Conservation (phyloP, 2,113 vertebrate species). For the Ellobius talpinus region DNA sequence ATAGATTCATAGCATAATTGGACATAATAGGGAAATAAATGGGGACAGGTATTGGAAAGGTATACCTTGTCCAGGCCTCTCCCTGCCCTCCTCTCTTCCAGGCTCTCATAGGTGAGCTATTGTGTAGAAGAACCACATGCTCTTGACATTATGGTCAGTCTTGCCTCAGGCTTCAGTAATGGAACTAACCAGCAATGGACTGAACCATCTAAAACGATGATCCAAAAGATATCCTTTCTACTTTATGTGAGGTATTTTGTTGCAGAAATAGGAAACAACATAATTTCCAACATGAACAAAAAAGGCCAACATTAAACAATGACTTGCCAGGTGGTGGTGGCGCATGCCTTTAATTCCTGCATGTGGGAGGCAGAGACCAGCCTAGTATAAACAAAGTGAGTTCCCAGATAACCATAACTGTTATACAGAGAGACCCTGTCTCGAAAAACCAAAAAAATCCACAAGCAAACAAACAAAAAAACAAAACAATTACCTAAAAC, state of each 20-base stretch:
- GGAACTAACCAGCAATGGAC: background rate
- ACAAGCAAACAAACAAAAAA: too few relatives aligned
- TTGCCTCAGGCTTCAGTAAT: background rate
- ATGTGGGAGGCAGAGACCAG: too few relatives aligned
- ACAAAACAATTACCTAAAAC: background rate
- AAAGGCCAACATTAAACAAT: background rate
- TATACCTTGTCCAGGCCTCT: background rate
- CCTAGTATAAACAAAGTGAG: too few relatives aligned
- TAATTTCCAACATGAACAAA: background rate
- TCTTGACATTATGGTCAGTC: background rate
- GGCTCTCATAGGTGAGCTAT: background rate
- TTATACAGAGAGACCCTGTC: too few relatives aligned
- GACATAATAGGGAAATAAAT: background rate
- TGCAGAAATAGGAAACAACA: background rate
- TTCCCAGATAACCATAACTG: too few relatives aligned
- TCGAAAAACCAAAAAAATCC: too few relatives aligned
- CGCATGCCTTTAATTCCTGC: too few relatives aligned
- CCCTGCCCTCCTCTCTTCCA: background rate
- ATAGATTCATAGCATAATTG: background rate
- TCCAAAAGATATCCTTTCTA: background rate
- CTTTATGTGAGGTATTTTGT: background rate
- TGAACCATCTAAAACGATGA: too few relatives aligned
- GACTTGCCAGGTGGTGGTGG: too few relatives aligned
- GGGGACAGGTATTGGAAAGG: too few relatives aligned
- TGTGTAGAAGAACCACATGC: background rate